Evolutionary conservation across 2,797 vertebrate genomes (phyloP), one percentile per base, ranked within the genome.

Genomic region (Scolopax bukidnonensis): DNA sequence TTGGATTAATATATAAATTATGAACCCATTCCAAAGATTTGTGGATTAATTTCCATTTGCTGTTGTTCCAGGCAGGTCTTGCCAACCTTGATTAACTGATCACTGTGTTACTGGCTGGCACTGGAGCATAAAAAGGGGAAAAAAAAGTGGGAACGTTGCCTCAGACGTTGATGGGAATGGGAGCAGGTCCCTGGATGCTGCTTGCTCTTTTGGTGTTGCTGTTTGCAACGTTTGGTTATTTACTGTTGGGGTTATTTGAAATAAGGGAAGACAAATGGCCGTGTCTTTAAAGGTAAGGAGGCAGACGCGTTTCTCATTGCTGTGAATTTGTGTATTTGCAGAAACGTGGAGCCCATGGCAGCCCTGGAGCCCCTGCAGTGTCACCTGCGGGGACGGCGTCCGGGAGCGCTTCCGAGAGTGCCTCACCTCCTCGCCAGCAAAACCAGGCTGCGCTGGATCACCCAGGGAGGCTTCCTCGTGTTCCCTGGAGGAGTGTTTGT

Each of bases 311-410:
- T 67, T 24, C 86, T 92, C 88, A 95, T 78, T 89, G 87, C 71
- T 88, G 9, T 92, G 90, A 89, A 65, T 28, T 94, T 94, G 32
- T 98, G 84, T 98, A 21, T 97, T 97, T 95, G 93, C 97, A 99
- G 99, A 98, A 83, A 98, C 98, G 0, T 99, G 99, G 99, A 99
- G 99, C 45, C 98, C 93, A 0, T 99, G 99, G 99, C 98, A 99
- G 97, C 98, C 98, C 0, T 99, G 99, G 99, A 99, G 98, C 69
- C 95, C 97, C 12, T 99, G 99, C 97, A 99, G 99, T 3, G 97
- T 98, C 94, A 98, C 98, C 36, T 99, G 99, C 15, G 99, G 99
- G 20, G 99, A 99, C 1, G 99, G 99, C 0, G 93, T 99, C 88
- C 98, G 99, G 95, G 98, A 99, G 87, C 98, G 99, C 56, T 95